These are phyloP conservation scores for Heterocephalus glaber DNA, from an alignment of 2,113 vertebrate species.

Conservation along the genomic window DNA sequence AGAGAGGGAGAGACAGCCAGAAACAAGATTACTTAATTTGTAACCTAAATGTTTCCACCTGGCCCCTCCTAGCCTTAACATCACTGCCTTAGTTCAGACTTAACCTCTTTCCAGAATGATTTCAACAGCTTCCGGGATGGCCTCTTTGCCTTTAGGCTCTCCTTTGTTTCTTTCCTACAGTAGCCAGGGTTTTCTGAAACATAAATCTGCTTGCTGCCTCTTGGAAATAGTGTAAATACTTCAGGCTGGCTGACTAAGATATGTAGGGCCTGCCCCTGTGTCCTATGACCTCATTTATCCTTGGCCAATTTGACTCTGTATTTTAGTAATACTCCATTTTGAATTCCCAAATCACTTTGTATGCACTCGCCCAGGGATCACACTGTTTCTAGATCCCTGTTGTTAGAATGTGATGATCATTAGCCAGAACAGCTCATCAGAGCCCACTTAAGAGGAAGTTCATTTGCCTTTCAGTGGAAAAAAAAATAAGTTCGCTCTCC, in stretches of 20 bases:
- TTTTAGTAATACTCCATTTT: background rate
- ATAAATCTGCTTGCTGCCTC: background rate
- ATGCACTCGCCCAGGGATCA: background rate
- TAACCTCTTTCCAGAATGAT: background rate
- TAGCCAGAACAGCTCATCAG: slow-evolving; percentile 5
- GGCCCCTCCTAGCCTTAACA: background rate
- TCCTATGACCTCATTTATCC: background rate
- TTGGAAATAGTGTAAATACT: background rate
- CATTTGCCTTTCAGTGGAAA: slow-evolving; percentile 62
- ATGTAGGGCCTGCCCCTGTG: background rate
- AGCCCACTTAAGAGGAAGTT: slow-evolving; percentile 38
- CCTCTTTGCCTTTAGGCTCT: background rate
- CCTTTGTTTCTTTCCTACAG: background rate
- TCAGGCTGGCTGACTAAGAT: background rate
- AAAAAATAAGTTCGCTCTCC: slow-evolving; percentile 38
- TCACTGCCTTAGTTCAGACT: background rate
- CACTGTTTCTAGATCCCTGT: background rate
- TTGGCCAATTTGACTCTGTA: background rate
- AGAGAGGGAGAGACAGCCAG: background rate
- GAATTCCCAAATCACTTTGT: background rate
- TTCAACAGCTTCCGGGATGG: background rate
- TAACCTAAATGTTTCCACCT: background rate
- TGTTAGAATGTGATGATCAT: background rate
- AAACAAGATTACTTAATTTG: background rate
- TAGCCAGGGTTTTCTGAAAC: background rate